Conservation (phyloP, 2,888 invertebrate species). For the Patella pellucida region DNA sequence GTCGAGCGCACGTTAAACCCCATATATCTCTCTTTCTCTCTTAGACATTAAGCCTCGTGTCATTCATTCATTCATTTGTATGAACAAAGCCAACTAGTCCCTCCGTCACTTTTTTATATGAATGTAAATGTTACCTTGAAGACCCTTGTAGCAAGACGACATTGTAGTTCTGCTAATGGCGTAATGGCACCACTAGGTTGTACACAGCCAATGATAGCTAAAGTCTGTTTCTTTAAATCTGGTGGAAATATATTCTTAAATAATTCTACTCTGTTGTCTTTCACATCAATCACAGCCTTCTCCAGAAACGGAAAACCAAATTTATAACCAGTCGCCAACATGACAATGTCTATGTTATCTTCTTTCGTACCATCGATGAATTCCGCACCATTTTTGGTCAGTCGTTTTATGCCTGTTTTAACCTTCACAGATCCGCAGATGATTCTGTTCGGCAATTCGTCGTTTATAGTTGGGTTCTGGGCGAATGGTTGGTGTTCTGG, state of each 20-base stretch:
- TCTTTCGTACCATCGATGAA: slow-evolving; percentile 63
- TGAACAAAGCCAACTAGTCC: too few relatives aligned
- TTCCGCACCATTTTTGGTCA: slow-evolving; percentile 59
- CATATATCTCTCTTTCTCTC: too few relatives aligned
- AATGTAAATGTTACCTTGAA: slow-evolving; percentile 54
- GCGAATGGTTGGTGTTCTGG: slow-evolving; percentile 60
- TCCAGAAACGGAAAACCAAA: slow-evolving; percentile 72
- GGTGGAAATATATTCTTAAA: slow-evolving; percentile 71
- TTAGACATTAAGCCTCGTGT: too few relatives aligned
- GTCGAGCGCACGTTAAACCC: too few relatives aligned
- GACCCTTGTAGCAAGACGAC: slow-evolving; percentile 70
- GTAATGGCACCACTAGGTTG: slow-evolving; percentile 72
- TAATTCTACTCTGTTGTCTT: slow-evolving; percentile 63
- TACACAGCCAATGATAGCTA: slow-evolving; percentile 72
- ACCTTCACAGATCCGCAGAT: slow-evolving; percentile 67
- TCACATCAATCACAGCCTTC: slow-evolving; percentile 53
- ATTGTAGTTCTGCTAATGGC: slow-evolving; percentile 73
- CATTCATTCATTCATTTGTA: too few relatives aligned
- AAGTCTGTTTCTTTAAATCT: slow-evolving; percentile 60
- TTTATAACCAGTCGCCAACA: slow-evolving; percentile 69
- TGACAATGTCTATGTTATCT: slow-evolving; percentile 65
- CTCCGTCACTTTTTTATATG: too few relatives aligned
- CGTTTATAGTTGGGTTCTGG: slow-evolving; percentile 69
- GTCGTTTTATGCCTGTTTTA: slow-evolving; percentile 57
- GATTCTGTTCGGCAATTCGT: slow-evolving; percentile 70